A percentile compares a stretch with the other conserved stretches of the same genome.
Conservation (phyloP, 2,113 vertebrate species). For the Entomyzon cyanotis region DNA sequence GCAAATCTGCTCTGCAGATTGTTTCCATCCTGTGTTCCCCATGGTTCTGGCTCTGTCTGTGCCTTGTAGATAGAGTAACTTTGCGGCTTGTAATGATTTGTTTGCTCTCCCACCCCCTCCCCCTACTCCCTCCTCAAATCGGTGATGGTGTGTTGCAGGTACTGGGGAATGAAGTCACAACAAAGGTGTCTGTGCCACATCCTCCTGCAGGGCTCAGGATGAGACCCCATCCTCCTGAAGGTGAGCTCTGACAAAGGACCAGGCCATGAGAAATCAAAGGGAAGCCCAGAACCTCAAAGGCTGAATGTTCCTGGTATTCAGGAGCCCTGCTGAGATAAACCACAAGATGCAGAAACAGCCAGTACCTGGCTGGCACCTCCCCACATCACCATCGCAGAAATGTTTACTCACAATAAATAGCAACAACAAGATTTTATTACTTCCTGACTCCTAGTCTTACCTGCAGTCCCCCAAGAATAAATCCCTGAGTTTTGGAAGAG, state of each 20-base stretch:
- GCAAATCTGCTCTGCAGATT: slow-evolving; percentile 46
- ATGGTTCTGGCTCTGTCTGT: slow-evolving; percentile 47
- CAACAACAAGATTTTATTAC: slow-evolving; percentile 44
- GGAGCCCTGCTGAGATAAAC: not conserved
- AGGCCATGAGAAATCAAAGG: accelerated
- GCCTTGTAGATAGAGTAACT: slow-evolving; percentile 48
- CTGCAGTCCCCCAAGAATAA: not conserved
- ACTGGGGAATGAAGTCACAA: accelerated
- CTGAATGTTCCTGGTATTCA: not conserved
- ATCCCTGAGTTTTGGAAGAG: not conserved
- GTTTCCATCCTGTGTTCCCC: slow-evolving; percentile 35
- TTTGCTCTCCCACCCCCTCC: not conserved
- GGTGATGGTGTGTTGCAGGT: not conserved
- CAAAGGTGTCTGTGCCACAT: not conserved
- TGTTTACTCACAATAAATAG: slow-evolving; percentile 41
- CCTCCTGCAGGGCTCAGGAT: not conserved
- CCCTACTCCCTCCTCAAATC: not conserved
- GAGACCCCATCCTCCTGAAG: not conserved
- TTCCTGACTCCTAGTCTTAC: slow-evolving; percentile 59
- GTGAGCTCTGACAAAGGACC: not conserved
- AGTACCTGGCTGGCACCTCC: not conserved
- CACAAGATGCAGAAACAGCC: not conserved
- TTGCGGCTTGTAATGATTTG: slow-evolving; percentile 53
- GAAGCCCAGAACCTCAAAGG: not conserved
- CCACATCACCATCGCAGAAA: not conserved